Evolutionary conservation across 2,797 vertebrate species (phyloP).

Genomic region (Tapera naevia): DNA sequence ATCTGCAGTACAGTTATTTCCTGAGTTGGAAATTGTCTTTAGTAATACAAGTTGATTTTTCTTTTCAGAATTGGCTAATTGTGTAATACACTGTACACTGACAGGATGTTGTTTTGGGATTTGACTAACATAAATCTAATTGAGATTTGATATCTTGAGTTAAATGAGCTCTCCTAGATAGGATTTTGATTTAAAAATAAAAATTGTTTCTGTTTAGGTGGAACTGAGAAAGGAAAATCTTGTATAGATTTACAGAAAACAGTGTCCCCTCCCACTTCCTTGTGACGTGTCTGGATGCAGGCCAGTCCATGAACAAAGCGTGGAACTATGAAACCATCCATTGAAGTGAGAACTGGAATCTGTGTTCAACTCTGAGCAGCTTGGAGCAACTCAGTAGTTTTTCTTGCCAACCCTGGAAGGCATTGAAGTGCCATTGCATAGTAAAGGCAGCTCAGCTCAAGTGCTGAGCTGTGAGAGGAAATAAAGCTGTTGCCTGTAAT

Average conservation of each 20-base stretch:
- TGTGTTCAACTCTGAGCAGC: background rate
- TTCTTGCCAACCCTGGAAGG: background rate
- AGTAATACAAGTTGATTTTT: background rate
- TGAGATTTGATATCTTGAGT: background rate
- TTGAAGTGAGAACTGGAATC: background rate
- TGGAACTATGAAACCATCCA: background rate
- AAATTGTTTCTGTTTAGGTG: background rate
- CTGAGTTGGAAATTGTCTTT: background rate
- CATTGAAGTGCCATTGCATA: background rate
- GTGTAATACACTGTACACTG: background rate
- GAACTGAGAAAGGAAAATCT: background rate
- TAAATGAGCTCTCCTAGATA: background rate
- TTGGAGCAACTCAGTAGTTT: background rate
- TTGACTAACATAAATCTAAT: background rate
- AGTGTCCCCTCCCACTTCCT: background rate
- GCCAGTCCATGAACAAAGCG: background rate
- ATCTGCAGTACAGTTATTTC: background rate
- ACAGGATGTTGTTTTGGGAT: background rate
- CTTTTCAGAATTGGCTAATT: background rate
- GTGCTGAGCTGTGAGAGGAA: background rate
- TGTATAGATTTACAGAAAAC: background rate
- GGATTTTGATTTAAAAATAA: background rate
- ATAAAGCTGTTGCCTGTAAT: background rate
- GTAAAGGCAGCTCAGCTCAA: background rate
- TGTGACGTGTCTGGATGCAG: background rate